Conservation (phyloP, 2,888 invertebrate genomes). For the Heliconius ismenius region DNA sequence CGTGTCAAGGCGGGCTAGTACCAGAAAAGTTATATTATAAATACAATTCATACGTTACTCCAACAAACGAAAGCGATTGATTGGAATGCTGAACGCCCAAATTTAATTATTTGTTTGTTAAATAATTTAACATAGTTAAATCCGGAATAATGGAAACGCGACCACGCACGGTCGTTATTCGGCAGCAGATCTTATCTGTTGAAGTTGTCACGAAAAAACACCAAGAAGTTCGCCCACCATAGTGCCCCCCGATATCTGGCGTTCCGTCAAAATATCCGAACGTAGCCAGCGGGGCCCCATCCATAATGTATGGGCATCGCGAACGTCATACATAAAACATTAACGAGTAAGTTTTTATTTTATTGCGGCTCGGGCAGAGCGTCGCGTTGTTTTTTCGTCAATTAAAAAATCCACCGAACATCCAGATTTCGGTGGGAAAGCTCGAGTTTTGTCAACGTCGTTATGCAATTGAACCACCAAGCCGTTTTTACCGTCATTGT, state of each 20-base stretch:
- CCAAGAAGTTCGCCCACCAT: constrained; percentile 58
- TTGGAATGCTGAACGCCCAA: neutral
- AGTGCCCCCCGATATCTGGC: constrained; percentile 72
- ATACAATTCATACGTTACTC: neutral
- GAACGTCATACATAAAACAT: constrained; percentile 79
- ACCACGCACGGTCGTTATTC: constrained; percentile 48
- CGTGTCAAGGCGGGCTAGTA: constrained; percentile 16
- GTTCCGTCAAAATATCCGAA: constrained; percentile 76
- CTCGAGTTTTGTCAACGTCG: constrained; percentile 58
- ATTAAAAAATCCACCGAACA: constrained; percentile 66
- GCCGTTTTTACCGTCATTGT: constrained; percentile 59
- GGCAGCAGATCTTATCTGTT: constrained; percentile 61
- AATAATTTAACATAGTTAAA: constrained; percentile 38
- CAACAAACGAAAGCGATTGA: neutral
- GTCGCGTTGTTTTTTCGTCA: constrained; percentile 63
- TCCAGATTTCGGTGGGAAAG: constrained; percentile 76
- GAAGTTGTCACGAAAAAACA: constrained; percentile 60
- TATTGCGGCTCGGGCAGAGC: constrained; percentile 70
- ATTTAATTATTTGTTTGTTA: constrained; percentile 30
- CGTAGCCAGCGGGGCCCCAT: constrained; percentile 74
- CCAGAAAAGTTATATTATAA: constrained; percentile 1
- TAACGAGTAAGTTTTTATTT: constrained; percentile 79
- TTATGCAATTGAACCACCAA: constrained; percentile 66
- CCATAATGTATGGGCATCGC: constrained; percentile 75
- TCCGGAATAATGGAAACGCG: constrained; percentile 44